A percentile compares a stretch with the other conserved stretches of the same genome.
These are phyloP conservation scores for Homalodisca vitripennis DNA, from an alignment of 1,140 invertebrate species.

Conservation along the genomic window DNA sequence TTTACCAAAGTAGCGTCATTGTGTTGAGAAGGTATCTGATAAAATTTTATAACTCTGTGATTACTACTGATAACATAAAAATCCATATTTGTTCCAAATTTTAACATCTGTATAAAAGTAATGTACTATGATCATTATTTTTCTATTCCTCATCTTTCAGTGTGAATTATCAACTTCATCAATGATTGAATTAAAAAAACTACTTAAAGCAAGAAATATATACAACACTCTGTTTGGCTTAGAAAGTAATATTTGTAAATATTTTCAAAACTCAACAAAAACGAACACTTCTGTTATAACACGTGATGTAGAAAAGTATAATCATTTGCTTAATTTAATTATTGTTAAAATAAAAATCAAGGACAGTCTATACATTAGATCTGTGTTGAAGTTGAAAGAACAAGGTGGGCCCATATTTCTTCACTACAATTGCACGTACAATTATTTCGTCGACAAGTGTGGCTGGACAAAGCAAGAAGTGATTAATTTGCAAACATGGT, in stretches of 20 bases:
- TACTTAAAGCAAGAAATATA: too few species aligned
- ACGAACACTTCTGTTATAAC: background rate
- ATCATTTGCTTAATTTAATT: background rate
- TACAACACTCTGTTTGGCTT: background rate
- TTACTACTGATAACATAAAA: too few species aligned
- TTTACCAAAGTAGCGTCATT: too few species aligned
- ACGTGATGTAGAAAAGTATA: background rate
- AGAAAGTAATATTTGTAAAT: background rate
- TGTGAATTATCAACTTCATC: too few species aligned
- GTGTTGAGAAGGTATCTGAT: too few species aligned
- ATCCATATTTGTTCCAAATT: too few species aligned
- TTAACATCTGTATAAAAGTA: too few species aligned
- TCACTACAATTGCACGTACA: background rate
- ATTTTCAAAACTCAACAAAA: background rate
- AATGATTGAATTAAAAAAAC: too few species aligned
- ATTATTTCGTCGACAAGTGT: background rate
- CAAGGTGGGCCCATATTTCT: background rate
- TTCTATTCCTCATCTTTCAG: too few species aligned
- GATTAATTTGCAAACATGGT: background rate
- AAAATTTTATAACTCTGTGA: too few species aligned
- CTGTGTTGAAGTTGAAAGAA: background rate
- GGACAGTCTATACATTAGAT: background rate
- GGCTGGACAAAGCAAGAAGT: background rate
- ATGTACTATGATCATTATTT: too few species aligned
- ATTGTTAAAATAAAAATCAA: slow-evolving; percentile 4